phyloP scores from a whole-genome alignment of 2,113 vertebrate genomes.

The Rhinoderma darwinii region DNA sequence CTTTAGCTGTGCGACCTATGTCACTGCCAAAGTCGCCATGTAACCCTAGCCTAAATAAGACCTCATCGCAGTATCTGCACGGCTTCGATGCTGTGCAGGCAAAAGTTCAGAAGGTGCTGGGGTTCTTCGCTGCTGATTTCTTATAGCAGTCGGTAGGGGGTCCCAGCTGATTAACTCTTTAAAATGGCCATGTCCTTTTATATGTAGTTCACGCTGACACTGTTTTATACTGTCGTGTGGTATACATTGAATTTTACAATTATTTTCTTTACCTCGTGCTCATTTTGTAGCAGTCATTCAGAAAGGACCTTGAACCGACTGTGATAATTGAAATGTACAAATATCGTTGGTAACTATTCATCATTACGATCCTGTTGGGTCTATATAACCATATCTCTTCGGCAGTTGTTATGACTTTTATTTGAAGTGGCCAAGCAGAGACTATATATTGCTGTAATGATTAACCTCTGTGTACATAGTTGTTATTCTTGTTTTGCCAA shows the following conservation, averaged over 20 bases:
- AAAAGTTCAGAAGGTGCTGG: too few species aligned
- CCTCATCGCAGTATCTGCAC: too few species aligned
- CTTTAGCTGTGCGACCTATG: too few species aligned
- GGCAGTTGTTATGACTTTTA: neutral
- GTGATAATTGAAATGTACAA: neutral
- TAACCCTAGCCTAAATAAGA: too few species aligned
- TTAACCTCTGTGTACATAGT: conserved; percentile 15
- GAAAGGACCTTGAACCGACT: neutral
- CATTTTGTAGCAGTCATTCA: neutral
- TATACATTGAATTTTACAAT: neutral
- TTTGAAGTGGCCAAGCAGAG: neutral
- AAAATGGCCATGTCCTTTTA: too few species aligned
- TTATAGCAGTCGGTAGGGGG: too few species aligned
- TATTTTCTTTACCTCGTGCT: neutral
- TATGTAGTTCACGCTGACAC: too few species aligned
- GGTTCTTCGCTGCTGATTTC: too few species aligned
- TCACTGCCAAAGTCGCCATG: too few species aligned
- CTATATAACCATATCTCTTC: neutral
- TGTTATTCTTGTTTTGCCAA: neutral
- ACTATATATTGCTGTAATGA: neutral
- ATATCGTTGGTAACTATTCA: neutral
- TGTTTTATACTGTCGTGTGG: neutral
- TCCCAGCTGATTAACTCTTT: too few species aligned
- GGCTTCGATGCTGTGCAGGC: too few species aligned
- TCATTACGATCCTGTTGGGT: too few species aligned